Evolutionary conservation across 1,140 invertebrate genomes (phyloP), one percentile per base, ranked within the genome.

Genomic region (Papilio polytes): DNA sequence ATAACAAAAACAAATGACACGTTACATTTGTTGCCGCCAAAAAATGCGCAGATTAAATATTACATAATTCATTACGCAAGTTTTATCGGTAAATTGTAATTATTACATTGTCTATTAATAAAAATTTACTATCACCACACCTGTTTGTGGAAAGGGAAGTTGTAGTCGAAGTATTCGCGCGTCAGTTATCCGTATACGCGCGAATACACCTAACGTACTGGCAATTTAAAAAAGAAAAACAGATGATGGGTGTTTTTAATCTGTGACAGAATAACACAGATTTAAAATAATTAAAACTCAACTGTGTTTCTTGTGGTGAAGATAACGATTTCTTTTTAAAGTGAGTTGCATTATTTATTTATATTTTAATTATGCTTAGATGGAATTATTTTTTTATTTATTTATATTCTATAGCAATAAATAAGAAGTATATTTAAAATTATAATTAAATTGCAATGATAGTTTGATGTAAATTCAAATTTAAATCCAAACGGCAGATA

Each of bases 61-160:
- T 70, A 70, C 63, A 70, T 70, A 70, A 66, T 36, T 70, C 13
- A 51, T 76, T 76, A 51, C 74, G 74, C 44, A 76, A 76, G 44
- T 44, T 7, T n/a, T 74, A 51, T 51, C 46, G 44, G 44, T 51
- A 76, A 73, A 76, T 74, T 12, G 9, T 74, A 74, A 74, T 76
- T 76, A 76, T 76, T 48, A 22, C 74, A 76, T 76, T 76, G 74
- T 76, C 41, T 76, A 76, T 44, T 76, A 53, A 76, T 76, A 10
- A 74, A 51, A 74, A 74, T 18, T 31, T 46, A 76, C 74, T 76
- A 76, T 76, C 74, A 31, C 74, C 48, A 31, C n/a, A 74, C 73
- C 73, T 51, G 73, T 48, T 53, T 76, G 51, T 46, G 46, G 74
- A 76, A 76, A 76, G 74, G 74, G 74, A 76, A 76, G 9, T 76